Percentiles rank a stretch among this genome's conserved stretches.
These are phyloP conservation scores for Eilema caniola DNA, from an alignment of 2,888 invertebrate genomes.

Conservation along the genomic window DNA sequence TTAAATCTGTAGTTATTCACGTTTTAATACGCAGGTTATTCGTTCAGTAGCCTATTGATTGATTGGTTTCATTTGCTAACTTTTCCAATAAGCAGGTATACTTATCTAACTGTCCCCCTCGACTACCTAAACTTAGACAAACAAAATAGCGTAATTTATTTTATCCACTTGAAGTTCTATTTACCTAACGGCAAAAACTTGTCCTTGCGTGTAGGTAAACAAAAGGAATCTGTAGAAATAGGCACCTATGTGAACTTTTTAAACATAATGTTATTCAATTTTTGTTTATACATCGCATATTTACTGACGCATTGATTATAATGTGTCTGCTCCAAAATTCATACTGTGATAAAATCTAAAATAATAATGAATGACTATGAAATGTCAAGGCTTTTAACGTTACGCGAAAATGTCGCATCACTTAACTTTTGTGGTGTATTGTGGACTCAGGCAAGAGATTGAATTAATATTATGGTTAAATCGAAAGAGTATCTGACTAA, in stretches of 20 bases:
- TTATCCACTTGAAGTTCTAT: not conserved
- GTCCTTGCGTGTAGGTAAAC: not conserved
- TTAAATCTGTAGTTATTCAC: not conserved
- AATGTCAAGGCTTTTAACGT: conserved; percentile 55
- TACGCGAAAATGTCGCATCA: conserved; percentile 44
- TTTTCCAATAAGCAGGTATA: not conserved
- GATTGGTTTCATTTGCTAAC: too few species aligned
- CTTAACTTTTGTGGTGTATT: conserved; percentile 33
- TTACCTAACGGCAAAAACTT: not conserved
- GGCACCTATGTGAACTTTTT: conserved; percentile 10
- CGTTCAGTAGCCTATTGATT: too few species aligned
- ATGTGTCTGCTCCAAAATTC: conserved; percentile 13
- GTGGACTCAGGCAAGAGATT: conserved; percentile 25
- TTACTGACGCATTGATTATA: conserved; percentile 20
- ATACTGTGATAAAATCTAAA: conserved; percentile 37
- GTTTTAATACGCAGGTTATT: not conserved
- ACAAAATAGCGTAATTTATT: not conserved
- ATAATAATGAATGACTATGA: conserved; percentile 46
- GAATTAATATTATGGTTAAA: conserved; percentile 31
- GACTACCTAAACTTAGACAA: not conserved
- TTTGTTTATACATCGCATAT: conserved; percentile 28
- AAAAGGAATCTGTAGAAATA: not conserved
- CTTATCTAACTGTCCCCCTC: not conserved
- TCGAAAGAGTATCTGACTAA: conserved; percentile 20
- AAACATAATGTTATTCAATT: conserved; percentile 37